Base-by-base conservation (phyloP, 2,888 invertebrate species). In the Tuta absoluta region DNA sequence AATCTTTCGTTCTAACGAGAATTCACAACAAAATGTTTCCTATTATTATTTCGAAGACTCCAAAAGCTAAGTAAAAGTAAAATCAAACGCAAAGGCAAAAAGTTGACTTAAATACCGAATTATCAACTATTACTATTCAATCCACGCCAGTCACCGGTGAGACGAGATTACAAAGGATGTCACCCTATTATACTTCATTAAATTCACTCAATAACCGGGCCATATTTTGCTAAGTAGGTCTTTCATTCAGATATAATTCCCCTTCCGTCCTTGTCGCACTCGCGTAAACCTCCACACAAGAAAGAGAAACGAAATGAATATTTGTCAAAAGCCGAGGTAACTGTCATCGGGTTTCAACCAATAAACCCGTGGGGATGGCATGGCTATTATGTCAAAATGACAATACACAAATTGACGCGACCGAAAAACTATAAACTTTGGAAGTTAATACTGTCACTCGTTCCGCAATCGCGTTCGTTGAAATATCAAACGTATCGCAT, bases 331-430 rank as follows among this genome's bases (percentile, higher is more conserved):
- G 72, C 75, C 76, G 77, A 79, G 77, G 82, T 82, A 85, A 85
- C 87, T 89, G 89, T 89, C 87, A 83, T 88, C 85, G 77, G 81
- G 82, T 84, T 89, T 87, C 85, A 82, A 87, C 89, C 89, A 91
- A 89, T 89, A 89, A 87, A 83, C 79, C 83, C 80, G 78, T 82
- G 79, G 86, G 87, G 89, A 89, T 90, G 89, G 86, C 80, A 85
- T 78, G 72, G 80, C 91, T 91, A 91, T 91, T 91, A 90, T 91
- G 87, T 89, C 87, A 85, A 85, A 86, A 87, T 90, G 87, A 91
- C 89, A 91, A 91, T 90, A 89, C 86, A 89, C 86, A 86, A 89
- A 91, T 91, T 90, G 91, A 91, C 89, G 85, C 85, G 87, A 84
- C 88, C 89, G 85, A 89, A 85, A 89, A 81, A 81, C 87, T 87